phyloP scores from a whole-genome alignment of 2,888 invertebrate genomes.

The Drosophila parthenogenetica region DNA sequence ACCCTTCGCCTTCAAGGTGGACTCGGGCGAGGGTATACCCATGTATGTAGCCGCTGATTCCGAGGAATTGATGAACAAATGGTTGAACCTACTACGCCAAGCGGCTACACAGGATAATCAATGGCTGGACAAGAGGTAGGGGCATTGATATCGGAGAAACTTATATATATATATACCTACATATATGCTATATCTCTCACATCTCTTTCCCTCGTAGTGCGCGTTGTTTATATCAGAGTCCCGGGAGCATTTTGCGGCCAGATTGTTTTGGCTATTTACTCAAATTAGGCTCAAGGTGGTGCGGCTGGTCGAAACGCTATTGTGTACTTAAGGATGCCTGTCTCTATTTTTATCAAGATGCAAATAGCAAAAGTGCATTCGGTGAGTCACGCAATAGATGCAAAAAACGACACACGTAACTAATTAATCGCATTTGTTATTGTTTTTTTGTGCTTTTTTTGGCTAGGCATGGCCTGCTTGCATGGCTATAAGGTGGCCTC shows the following conservation, averaged over 20 bases:
- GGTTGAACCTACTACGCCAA: conserved; percentile 91
- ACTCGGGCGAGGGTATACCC: conserved; percentile 89
- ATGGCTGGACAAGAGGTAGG: conserved; percentile 88
- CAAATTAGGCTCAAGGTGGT: conserved; percentile 94
- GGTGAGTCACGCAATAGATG: conserved; percentile 86
- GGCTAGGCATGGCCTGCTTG: conserved; percentile 94
- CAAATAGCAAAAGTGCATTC: conserved; percentile 93
- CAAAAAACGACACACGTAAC: conserved; percentile 29
- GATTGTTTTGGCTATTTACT: conserved; percentile 97
- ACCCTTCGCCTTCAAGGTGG: conserved; percentile 89
- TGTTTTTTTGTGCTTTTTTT: conserved; percentile 13
- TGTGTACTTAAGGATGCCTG: conserved; percentile 98
- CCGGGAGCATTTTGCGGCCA: conserved; percentile 91
- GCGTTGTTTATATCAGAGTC: conserved; percentile 92
- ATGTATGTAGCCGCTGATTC: conserved; percentile 93
- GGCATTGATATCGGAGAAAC: conserved; percentile 35
- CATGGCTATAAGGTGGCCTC: conserved; percentile 94
- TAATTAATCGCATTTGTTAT: conserved; percentile 57
- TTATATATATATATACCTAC: neutral
- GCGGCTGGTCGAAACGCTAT: conserved; percentile 96
- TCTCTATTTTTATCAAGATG: conserved; percentile 96
- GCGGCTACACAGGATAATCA: conserved; percentile 90
- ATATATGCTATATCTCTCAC: conserved; percentile 1
- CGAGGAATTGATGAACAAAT: conserved; percentile 89
- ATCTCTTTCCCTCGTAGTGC: conserved; percentile 86